Conservation (phyloP, 2,888 invertebrate genomes). For the Nomada hirtipes region DNA sequence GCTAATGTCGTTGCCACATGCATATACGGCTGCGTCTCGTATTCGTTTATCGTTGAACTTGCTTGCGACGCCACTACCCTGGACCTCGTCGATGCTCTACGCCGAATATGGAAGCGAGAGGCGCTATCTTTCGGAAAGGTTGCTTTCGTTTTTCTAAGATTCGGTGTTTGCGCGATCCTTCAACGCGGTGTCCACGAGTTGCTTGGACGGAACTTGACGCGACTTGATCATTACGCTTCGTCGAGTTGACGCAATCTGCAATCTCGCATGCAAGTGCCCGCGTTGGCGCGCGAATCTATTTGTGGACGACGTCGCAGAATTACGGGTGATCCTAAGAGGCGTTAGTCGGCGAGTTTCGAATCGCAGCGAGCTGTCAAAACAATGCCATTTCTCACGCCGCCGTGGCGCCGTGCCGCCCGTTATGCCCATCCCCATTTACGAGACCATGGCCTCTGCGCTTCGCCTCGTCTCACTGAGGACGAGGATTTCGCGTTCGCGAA, state of each 20-base stretch:
- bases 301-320: conserved; percentile 44
- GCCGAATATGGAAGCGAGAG: too few species aligned
- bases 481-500: conserved; percentile 55
- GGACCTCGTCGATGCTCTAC: not conserved
- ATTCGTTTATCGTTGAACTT: conserved; percentile 40
- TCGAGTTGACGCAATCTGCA: not conserved
- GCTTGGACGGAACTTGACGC: not conserved
- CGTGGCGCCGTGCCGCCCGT: conserved; percentile 46
- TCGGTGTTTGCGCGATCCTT: not conserved
- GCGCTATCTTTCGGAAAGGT: too few species aligned
- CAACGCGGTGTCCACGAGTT: too few species aligned
- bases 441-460: conserved; percentile 58
- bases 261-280: not conserved
- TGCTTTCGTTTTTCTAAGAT: too few species aligned
- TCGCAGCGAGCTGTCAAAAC: conserved; percentile 79
- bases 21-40: not conserved
- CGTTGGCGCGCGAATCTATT: conserved; percentile 9
- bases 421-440: conserved; percentile 80
- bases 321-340: conserved; percentile 38
- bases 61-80: conserved; percentile 22
- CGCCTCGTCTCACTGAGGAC: conserved; percentile 53
- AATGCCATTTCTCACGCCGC: conserved; percentile 78
- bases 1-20: conserved; percentile 46
- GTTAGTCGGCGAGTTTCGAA: conserved; percentile 58
- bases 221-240: conserved; percentile 19